Evolutionary conservation across 2,888 invertebrate genomes (phyloP).

Genomic region (Drosophila affinis): DNA sequence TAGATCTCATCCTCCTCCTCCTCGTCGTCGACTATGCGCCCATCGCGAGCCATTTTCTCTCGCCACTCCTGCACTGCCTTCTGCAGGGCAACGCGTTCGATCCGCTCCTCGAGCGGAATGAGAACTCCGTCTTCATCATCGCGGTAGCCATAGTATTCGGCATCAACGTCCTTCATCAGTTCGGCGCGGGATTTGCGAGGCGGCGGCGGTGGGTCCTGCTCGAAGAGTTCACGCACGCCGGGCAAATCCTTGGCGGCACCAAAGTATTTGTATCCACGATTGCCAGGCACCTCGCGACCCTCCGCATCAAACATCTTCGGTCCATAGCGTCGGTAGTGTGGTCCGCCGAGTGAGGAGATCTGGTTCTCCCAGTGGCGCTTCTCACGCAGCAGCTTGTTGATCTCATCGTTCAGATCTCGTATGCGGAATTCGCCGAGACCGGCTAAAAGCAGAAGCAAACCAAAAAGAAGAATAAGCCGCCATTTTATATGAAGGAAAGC

Average conservation of each 20-base stretch:
- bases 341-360: constrained; percentile 97
- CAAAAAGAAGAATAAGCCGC: background rate
- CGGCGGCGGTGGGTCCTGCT: constrained; percentile 96
- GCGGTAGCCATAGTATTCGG: constrained; percentile 99
- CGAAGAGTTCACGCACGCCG: constrained; percentile 98
- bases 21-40: constrained; percentile 89
- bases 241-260: constrained; percentile 99
- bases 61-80: constrained; percentile 90
- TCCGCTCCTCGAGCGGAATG: constrained; percentile 92
- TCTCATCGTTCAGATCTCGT: constrained; percentile 99
- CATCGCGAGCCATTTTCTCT: constrained; percentile 85
- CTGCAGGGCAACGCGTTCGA: constrained; percentile 88
- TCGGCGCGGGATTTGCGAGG: constrained; percentile 97
- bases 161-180: constrained; percentile 98
- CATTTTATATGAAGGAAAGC: background rate
- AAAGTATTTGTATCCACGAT: constrained; percentile 99
- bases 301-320: constrained; percentile 97
- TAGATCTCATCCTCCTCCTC: constrained; percentile 86
- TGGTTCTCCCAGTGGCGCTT: constrained; percentile 99
- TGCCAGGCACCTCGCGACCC: constrained; percentile 98
- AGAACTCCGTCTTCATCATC: constrained; percentile 99
- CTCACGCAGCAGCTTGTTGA: constrained; percentile 97
- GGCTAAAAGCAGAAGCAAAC: constrained; percentile 85
- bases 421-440: constrained; percentile 99
- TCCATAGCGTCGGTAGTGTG: constrained; percentile 95